Conservation (phyloP, 1,140 invertebrate genomes). For the Frieseomelitta varia region DNA sequence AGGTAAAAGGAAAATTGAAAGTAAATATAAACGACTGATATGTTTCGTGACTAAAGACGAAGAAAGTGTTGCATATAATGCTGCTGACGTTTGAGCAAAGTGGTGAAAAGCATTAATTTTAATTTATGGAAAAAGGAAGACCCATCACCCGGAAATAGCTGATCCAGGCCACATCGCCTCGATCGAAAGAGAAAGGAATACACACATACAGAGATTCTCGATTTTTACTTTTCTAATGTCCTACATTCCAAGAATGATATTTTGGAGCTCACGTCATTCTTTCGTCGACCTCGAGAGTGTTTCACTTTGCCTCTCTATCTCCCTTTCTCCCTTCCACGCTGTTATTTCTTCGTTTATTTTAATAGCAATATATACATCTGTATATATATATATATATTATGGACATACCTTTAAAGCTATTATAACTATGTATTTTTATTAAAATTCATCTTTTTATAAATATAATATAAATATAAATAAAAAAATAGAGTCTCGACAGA, state of each 20-base stretch:
- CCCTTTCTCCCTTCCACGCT: background rate
- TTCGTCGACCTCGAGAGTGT: slow-evolving; percentile 33
- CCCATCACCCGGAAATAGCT: slow-evolving; percentile 36
- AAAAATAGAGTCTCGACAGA: too few species aligned
- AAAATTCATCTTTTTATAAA: background rate
- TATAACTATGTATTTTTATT: too few species aligned
- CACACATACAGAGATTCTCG: slow-evolving; percentile 3
- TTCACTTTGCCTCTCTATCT: slow-evolving; percentile 25
- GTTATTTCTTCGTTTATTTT: slow-evolving; percentile 1
- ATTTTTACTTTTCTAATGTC: slow-evolving; percentile 53
- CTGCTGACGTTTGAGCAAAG: background rate
- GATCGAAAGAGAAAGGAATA: slow-evolving; percentile 51
- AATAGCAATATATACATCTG: background rate
- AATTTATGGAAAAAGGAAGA: slow-evolving; percentile 49
- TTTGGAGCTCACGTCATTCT: slow-evolving; percentile 43
- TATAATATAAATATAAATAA: background rate
- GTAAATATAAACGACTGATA: background rate
- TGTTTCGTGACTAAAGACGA: background rate
- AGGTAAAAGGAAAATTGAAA: background rate
- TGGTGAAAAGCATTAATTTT: slow-evolving; percentile 30
- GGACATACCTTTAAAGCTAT: too few species aligned
- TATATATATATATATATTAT: too few species aligned
- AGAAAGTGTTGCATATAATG: slow-evolving; percentile 2
- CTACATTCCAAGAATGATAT: slow-evolving; percentile 51
- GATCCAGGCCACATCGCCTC: slow-evolving; percentile 24